phyloP scores from a whole-genome alignment of 2,113 vertebrate species.

The Alaudala cheleensis region DNA sequence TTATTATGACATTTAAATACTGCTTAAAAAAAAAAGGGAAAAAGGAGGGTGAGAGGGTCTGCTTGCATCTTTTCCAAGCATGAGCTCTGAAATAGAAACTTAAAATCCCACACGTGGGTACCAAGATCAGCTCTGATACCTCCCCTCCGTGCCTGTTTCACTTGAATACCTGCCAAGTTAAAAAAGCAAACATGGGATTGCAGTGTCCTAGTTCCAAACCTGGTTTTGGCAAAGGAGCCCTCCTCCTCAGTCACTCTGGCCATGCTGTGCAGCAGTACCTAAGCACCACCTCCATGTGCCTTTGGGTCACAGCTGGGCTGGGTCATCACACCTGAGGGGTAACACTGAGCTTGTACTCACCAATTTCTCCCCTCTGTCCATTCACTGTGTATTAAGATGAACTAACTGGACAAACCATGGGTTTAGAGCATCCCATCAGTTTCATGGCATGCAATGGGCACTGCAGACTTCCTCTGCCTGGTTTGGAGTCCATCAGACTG shows the following conservation, averaged over 20 bases:
- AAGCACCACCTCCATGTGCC: rapidly evolving
- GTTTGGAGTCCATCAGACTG: background rate
- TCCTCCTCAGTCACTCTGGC: background rate
- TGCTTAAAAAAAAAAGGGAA: background rate
- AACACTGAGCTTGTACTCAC: rapidly evolving
- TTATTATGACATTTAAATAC: slow-evolving; percentile 51
- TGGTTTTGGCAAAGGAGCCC: background rate
- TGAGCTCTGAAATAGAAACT: slow-evolving; percentile 34
- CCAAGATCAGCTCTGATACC: background rate
- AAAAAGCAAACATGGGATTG: slow-evolving; percentile 18
- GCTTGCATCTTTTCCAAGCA: slow-evolving; percentile 9
- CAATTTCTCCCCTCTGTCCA: background rate
- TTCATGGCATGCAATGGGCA: rapidly evolving
- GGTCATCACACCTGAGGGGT: background rate
- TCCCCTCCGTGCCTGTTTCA: background rate
- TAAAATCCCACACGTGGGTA: background rate
- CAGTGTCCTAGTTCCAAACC: background rate
- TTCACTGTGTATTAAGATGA: too few relatives aligned
- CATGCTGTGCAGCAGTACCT: background rate
- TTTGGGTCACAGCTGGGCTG: background rate
- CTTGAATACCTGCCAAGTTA: slow-evolving; percentile 45
- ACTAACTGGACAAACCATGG: background rate
- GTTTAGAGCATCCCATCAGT: background rate
- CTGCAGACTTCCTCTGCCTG: background rate
- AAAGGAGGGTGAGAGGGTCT: background rate